A percentile compares a stretch with the other conserved stretches of the same genome.
These are phyloP conservation scores for Syngnathoides biaculeatus DNA, from an alignment of 2,113 vertebrate genomes.

Conservation along the genomic window DNA sequence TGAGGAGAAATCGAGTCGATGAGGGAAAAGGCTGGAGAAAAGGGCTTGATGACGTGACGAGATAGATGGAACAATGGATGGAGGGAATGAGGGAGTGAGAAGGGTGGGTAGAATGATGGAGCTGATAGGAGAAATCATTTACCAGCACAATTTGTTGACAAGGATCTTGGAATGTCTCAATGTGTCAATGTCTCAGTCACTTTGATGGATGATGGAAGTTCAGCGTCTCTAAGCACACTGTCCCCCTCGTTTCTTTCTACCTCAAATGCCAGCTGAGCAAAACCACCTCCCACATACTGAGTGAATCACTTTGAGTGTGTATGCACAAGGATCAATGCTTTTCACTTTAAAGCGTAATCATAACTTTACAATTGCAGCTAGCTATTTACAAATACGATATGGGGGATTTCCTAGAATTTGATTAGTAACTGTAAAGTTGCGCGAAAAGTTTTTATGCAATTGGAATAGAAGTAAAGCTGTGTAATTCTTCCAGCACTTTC, in stretches of 20 bases:
- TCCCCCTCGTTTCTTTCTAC: slow-evolving; percentile 31
- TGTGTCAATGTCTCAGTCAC: slow-evolving; percentile 67
- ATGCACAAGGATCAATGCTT: not conserved
- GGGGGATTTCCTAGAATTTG: no score
- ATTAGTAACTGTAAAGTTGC: no score
- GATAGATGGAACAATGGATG: slow-evolving; percentile 31
- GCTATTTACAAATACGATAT: no score
- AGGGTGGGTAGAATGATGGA: slow-evolving; percentile 62
- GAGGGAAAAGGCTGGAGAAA: slow-evolving; percentile 12
- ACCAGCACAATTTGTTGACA: slow-evolving; percentile 73
- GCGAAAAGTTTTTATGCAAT: no score
- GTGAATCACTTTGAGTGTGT: not conserved
- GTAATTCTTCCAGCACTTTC: no score
- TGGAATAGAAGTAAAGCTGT: no score
- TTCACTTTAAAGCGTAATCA: no score
- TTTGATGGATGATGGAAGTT: slow-evolving; percentile 70
- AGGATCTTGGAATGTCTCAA: slow-evolving; percentile 72
- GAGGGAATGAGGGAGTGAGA: slow-evolving; percentile 25
- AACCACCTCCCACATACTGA: slow-evolving; percentile 3
- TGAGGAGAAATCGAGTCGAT: slow-evolving; percentile 37
- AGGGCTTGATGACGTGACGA: slow-evolving; percentile 29
- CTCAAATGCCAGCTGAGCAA: slow-evolving; percentile 26
- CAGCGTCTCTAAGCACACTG: slow-evolving; percentile 38
- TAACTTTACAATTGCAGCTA: no score
- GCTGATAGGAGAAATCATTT: slow-evolving; percentile 74